phyloP scores from a whole-genome alignment of 2,888 invertebrate genomes.

The Athalia cordata region DNA sequence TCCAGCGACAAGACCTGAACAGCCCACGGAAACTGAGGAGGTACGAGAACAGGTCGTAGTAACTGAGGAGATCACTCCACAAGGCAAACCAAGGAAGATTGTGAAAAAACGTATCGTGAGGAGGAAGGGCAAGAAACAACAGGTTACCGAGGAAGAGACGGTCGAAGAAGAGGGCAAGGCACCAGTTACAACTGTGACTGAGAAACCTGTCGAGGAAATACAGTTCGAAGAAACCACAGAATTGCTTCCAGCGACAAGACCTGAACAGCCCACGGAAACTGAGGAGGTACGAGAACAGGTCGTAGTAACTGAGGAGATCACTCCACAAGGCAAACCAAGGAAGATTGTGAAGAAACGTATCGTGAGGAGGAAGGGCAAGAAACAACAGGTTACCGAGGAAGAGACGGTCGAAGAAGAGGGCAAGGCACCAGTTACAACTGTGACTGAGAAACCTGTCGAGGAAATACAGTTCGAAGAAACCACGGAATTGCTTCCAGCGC shows the following conservation, averaged over 20 bases:
- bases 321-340: constrained; percentile 61
- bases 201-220: constrained; percentile 40
- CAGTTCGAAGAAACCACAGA: constrained; percentile 48
- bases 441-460: constrained; percentile 60
- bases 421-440: constrained; percentile 60
- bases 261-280: constrained; percentile 49
- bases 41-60: constrained; percentile 67
- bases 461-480: constrained; percentile 51
- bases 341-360: constrained; percentile 55
- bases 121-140: constrained; percentile 68
- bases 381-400: constrained; percentile 32
- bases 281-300: constrained; percentile 59
- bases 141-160: constrained; percentile 46
- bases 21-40: constrained; percentile 51
- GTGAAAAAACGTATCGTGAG: constrained; percentile 69
- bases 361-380: constrained; percentile 49
- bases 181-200: constrained; percentile 48
- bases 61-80: constrained; percentile 55
- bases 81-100: constrained; percentile 63
- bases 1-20: background rate
- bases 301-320: constrained; percentile 57
- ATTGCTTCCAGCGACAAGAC: background rate
- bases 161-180: constrained; percentile 58
- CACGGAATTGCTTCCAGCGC: constrained; percentile 37
- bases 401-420: constrained; percentile 67